Evolutionary conservation across 1,140 invertebrate genomes (phyloP).

Genomic region (Hypothenemus hampei): DNA sequence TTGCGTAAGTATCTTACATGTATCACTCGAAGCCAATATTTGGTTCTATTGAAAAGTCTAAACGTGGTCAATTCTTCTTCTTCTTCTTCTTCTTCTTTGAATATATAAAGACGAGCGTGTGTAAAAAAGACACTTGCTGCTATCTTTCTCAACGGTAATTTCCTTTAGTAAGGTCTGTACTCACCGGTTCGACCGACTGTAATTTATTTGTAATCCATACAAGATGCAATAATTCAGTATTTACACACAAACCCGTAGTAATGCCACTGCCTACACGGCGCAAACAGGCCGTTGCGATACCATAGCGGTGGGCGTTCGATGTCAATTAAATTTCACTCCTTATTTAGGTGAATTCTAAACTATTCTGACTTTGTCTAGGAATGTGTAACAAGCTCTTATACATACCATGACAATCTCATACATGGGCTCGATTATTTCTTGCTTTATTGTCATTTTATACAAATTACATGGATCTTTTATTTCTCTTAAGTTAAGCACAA

Average conservation of each 20-base stretch:
- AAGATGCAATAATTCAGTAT: conserved; percentile 14
- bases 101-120: too few species aligned
- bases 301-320: conserved; percentile 37
- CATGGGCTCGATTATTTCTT: conserved; percentile 22
- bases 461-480: not conserved
- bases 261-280: conserved; percentile 5
- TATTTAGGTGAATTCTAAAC: conserved; percentile 39
- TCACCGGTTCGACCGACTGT: not conserved
- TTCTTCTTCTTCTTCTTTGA: too few species aligned
- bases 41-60: too few species aligned
- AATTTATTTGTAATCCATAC: conserved; percentile 7
- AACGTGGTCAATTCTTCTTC: too few species aligned
- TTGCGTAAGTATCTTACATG: too few species aligned
- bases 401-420: conserved; percentile 27
- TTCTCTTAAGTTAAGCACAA: not conserved
- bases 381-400: conserved; percentile 34
- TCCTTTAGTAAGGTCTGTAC: not conserved
- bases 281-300: conserved; percentile 7
- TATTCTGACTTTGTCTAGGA: conserved; percentile 32
- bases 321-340: conserved; percentile 43
- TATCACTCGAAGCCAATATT: too few species aligned
- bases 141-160: too few species aligned
- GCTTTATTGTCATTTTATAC: not conserved
- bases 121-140: too few species aligned
- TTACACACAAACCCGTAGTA: conserved; percentile 20